Base-by-base conservation (phyloP, 1,140 invertebrate genomes). In the Propsilocerus akamusi region DNA sequence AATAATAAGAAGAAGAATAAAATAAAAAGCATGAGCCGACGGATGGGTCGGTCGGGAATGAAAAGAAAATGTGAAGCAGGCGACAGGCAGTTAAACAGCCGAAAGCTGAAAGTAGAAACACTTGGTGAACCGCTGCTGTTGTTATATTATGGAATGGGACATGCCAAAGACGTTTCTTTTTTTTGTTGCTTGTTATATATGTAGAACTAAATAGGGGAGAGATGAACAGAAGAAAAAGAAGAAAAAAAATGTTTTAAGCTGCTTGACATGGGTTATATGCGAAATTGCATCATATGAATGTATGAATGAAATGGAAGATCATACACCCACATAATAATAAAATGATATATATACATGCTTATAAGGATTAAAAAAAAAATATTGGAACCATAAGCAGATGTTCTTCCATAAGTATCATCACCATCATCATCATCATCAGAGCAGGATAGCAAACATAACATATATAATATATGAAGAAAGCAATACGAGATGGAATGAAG, bases 81-180 rank as follows among this genome's bases (percentile, higher is more conserved):
- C 17, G 34, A 20, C 34, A 20, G 14, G 34, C 12, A n/a, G 20
- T 14, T 41, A 41, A 41, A 37, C n/a, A 41, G 34, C 34, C 34
- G 34, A 41, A 41, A 41, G 34, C 34, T 41, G n/a, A 41, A 41
- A 41, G 22, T 20, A 41, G 34, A 41, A 20, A n/a, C 28, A n/a
- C 11, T n/a, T 17, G 32, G 32, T 37, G 32, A 17, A 37, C 22
- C n/a, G n/a, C n/a, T n/a, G n/a, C n/a, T n/a, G n/a, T n/a, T n/a
- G n/a, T n/a, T n/a, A n/a, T n/a, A n/a, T n/a, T n/a, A n/a, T 41
- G 34, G 22, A 41, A 41, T 20, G 34, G 34, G 22, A 41, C 8
- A 41, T 20, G 34, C 17, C 17, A 10, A 41, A 41, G 34, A 41
- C n/a, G n/a, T n/a, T n/a, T n/a, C n/a, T n/a, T n/a, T n/a, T n/a